Conservation (phyloP, 1,140 invertebrate genomes). For the Papilio polytes region DNA sequence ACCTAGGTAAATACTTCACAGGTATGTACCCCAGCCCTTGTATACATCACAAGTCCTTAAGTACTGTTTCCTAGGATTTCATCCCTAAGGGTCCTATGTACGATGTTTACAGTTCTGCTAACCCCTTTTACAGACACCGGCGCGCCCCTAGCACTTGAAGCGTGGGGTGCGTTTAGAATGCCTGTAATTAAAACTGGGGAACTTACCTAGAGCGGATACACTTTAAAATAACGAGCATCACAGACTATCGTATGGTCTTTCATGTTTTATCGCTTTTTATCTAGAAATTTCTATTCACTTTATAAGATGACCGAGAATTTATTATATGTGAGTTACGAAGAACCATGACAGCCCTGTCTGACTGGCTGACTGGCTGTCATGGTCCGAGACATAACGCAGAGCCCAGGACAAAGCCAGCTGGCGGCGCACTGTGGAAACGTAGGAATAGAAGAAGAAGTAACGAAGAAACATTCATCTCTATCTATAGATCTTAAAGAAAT, state of each 20-base stretch:
- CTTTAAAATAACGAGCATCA: slow-evolving; percentile 49
- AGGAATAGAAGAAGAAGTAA: no score
- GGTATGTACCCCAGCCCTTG: not conserved
- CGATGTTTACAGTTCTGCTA: slow-evolving; percentile 33
- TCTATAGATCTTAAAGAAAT: no score
- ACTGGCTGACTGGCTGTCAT: no score
- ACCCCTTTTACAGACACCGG: slow-evolving; percentile 45
- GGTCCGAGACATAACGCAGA: no score
- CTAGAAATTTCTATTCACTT: not conserved
- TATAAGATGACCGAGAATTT: not conserved
- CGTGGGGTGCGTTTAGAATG: slow-evolving; percentile 46
- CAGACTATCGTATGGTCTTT: slow-evolving; percentile 29
- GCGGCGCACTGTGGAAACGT: no score
- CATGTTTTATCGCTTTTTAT: not conserved
- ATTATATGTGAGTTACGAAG: no score
- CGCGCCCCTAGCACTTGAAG: slow-evolving; percentile 48
- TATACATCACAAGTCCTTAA: not conserved
- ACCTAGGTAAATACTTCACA: slow-evolving; percentile 10
- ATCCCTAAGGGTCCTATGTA: slow-evolving; percentile 28
- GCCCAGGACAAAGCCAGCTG: no score
- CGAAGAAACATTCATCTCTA: no score
- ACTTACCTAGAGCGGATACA: slow-evolving; percentile 42
- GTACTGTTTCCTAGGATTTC: slow-evolving; percentile 14
- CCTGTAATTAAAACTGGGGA: slow-evolving; percentile 50
- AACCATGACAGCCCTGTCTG: no score